Conservation (phyloP, 2,888 invertebrate species). For the Melanophora roralis region DNA sequence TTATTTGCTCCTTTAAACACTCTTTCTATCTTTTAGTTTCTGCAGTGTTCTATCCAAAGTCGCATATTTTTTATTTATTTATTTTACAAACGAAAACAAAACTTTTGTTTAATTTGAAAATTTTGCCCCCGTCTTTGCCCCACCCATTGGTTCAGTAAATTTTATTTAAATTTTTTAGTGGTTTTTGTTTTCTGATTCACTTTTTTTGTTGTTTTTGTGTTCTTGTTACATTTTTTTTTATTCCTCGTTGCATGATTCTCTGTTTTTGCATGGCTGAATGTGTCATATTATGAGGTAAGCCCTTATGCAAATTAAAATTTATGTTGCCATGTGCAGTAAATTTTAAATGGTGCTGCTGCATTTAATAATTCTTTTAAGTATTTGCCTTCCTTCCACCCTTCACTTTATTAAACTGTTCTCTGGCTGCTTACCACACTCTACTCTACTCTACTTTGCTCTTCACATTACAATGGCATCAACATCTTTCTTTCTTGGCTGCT, state of each 20-base stretch:
- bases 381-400: background rate
- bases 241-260: slow-evolving; percentile 16
- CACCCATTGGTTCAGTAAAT: no score
- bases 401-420: no score
- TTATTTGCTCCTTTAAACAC: background rate
- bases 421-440: background rate
- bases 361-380: slow-evolving; percentile 41
- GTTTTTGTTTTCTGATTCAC: slow-evolving; percentile 11
- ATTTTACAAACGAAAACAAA: background rate
- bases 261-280: slow-evolving; percentile 48
- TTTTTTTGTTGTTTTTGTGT: background rate
- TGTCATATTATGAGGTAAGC: slow-evolving; percentile 55
- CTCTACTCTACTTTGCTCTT: no score
- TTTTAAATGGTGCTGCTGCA: slow-evolving; percentile 40
- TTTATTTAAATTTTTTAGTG: background rate
- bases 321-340: slow-evolving; percentile 58
- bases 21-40: background rate
- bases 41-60: background rate
- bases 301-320: slow-evolving; percentile 59
- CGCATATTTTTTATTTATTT: slow-evolving; percentile 5
- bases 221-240: slow-evolving; percentile 4
- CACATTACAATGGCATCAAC: slow-evolving; percentile 40
- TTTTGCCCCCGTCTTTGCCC: background rate
- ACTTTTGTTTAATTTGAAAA: slow-evolving; percentile 36
- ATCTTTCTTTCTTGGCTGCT: slow-evolving; percentile 15